Percentiles rank a stretch among this genome's conserved stretches.
These are phyloP conservation scores for Trisateles emortualis DNA, from an alignment of 2,888 invertebrate genomes.

Conservation along the genomic window DNA sequence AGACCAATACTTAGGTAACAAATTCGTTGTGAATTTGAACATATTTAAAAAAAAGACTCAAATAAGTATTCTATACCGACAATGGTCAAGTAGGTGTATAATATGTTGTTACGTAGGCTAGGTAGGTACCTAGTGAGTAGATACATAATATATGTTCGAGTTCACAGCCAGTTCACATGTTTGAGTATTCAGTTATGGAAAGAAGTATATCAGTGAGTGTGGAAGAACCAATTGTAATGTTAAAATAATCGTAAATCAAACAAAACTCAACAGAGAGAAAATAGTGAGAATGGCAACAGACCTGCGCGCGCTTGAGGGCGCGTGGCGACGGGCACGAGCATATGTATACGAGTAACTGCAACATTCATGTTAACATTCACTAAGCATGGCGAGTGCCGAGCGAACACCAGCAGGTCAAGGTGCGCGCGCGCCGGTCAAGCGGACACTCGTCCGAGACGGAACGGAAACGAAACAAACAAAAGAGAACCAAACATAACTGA, in stretches of 20 bases:
- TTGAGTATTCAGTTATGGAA: conserved; percentile 50
- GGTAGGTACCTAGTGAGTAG: no score
- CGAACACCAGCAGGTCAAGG: no score
- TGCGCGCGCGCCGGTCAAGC: conserved; percentile 34
- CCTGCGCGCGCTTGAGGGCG: conserved; percentile 47
- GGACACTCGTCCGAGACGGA: conserved; percentile 29
- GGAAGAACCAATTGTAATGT: conserved; percentile 42
- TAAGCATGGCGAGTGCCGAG: neutral
- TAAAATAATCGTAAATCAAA: conserved; percentile 52
- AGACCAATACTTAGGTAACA: conserved; percentile 1
- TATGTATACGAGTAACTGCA: no score
- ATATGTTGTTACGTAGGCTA: no score
- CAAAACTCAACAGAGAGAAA: conserved; percentile 47
- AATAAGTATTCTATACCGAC: no score
- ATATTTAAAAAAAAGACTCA: neutral
- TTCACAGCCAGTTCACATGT: conserved; percentile 52
- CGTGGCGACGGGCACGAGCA: neutral
- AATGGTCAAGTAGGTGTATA: no score
- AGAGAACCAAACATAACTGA: conserved; percentile 42
- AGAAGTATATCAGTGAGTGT: conserved; percentile 58
- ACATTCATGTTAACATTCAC: neutral
- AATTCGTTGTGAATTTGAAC: conserved; percentile 3
- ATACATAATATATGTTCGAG: conserved; percentile 47
- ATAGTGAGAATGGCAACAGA: conserved; percentile 44
- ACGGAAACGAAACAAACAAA: conserved; percentile 30